Base-by-base conservation (phyloP, 2,797 vertebrate genomes). In the Pseudochromis fuscus region DNA sequence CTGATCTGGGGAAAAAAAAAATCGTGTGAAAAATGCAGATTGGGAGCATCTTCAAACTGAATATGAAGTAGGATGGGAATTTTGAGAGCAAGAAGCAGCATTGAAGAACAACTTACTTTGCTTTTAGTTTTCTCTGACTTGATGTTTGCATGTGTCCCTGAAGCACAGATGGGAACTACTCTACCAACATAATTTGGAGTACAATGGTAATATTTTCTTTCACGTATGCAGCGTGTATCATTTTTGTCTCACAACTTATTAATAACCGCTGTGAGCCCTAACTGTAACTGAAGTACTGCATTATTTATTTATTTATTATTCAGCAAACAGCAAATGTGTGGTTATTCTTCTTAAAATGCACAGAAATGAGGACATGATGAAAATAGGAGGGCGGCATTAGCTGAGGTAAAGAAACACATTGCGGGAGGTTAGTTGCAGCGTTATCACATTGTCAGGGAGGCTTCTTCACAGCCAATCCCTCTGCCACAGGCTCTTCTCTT, bases 381-480 rank as follows among this genome's bases (percentile, higher is more conserved):
- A 72, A 82, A 78, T 30, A 42, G 84, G 67, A 69, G 79, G 75
- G 50, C 61, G 78, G 68, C 68, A 81, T 84, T 79, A 86, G 77
- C 80, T 84, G 69, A 78, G 62, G 76, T 76, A 88, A 79, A 87
- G 77, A 82, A 81, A 81, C 58, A 72, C 53, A 71, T 79, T 66
- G 79, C 79, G 13, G 23, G 81, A 89, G 85, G 79, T 81, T 88
- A 62, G 70, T 78, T 67, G 48, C 58, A 75, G 79, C 72, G 77
- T 83, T 79, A 80, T 82, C 85, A 88, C 82, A 78, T 66, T 83
- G 88, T 85, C 86, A 87, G 64, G 72, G 82, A 84, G 71, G 86
- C 86, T 86, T 89, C 88, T 80, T 91, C 87, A 83, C 80, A 80
- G 72, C 55, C 73, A 79, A 73, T 85, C 78, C 86, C 81, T 89